These are phyloP conservation scores for Eurypyga helias DNA, from an alignment of 2,113 vertebrate genomes.

Conservation along the genomic window DNA sequence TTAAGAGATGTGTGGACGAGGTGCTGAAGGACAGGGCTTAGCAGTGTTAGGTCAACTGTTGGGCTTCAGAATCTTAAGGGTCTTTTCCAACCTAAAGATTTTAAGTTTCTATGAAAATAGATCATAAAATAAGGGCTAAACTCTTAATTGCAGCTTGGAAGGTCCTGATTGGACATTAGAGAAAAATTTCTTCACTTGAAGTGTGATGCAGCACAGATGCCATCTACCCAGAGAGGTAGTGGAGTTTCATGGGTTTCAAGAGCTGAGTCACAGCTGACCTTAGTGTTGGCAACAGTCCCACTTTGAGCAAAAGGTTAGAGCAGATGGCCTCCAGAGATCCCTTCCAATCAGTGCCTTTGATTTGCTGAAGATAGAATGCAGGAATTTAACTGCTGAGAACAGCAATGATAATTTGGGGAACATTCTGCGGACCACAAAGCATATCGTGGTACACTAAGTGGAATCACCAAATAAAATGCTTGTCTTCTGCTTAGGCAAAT, in stretches of 20 bases:
- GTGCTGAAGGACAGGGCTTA: too few relatives aligned
- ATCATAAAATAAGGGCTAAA: background rate
- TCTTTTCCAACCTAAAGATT: too few relatives aligned
- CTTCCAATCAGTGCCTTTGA: background rate
- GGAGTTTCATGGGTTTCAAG: background rate
- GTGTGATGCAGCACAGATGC: background rate
- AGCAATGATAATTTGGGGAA: background rate
- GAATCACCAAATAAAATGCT: background rate
- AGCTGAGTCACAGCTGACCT: background rate
- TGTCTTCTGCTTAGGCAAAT: background rate
- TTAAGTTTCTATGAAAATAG: too few relatives aligned
- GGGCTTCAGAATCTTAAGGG: too few relatives aligned
- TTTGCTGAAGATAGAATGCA: background rate
- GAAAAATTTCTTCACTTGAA: background rate
- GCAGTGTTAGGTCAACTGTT: too few relatives aligned
- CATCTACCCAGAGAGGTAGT: background rate
- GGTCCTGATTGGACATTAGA: background rate
- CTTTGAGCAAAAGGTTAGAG: background rate
- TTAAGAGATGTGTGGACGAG: too few relatives aligned
- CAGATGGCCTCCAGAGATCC: background rate
- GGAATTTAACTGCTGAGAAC: background rate
- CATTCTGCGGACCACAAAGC: background rate
- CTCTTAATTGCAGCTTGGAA: background rate
- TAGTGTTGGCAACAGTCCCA: background rate
- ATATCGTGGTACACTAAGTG: too few relatives aligned